Conservation (phyloP, 2,888 invertebrate species). For the Acrobasis repandana region DNA sequence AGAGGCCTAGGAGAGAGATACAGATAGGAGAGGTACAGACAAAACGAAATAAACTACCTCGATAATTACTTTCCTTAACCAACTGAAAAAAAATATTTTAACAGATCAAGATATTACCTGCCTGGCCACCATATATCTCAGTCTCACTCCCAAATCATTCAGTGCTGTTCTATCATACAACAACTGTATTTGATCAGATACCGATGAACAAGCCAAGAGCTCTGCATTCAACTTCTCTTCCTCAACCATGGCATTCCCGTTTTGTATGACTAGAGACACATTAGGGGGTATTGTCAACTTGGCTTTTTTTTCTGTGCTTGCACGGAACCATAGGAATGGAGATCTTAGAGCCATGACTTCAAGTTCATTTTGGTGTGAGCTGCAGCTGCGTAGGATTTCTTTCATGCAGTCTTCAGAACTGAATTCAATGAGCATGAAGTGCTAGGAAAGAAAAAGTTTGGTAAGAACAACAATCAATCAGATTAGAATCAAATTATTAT, state of each 20-base stretch:
- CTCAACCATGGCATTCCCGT: conserved; percentile 71
- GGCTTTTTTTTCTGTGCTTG: conserved; percentile 56
- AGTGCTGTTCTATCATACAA: conserved; percentile 85
- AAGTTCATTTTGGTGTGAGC: conserved; percentile 80
- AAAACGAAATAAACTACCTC: too few relatives aligned
- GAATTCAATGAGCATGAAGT: conserved; percentile 91
- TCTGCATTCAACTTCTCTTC: conserved; percentile 70
- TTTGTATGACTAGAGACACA: conserved; percentile 48
- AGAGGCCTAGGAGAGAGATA: too few relatives aligned
- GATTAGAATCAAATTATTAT: too few relatives aligned
- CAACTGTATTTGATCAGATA: conserved; percentile 86
- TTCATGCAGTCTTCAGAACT: conserved; percentile 75
- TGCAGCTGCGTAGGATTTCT: conserved; percentile 80
- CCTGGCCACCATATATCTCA: conserved; percentile 89
- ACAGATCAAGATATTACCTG: conserved; percentile 68
- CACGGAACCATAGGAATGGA: conserved; percentile 89
- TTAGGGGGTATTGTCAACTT: conserved; percentile 34
- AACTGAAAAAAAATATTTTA: background rate
- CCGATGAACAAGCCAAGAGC: conserved; percentile 72
- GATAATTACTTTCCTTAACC: too few relatives aligned
- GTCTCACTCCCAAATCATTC: conserved; percentile 87
- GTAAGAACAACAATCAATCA: too few relatives aligned
- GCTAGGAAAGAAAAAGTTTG: conserved; percentile 62
- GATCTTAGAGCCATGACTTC: conserved; percentile 86
- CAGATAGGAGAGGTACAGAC: too few relatives aligned